Evolutionary conservation across 2,888 invertebrate species (phyloP).

Genomic region (Melinaea marsaeus): DNA sequence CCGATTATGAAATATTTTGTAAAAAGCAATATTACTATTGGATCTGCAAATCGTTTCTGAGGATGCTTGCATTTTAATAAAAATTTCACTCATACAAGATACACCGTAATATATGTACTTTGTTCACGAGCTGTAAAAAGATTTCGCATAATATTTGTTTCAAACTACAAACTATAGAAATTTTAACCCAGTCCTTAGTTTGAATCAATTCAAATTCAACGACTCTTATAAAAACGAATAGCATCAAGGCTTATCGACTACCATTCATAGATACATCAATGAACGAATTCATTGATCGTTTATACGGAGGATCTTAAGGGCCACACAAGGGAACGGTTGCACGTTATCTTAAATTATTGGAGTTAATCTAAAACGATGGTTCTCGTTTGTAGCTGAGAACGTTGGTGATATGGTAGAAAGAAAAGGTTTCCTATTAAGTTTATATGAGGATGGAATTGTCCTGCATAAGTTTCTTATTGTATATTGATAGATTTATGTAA

Average conservation of each 20-base stretch:
- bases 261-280: constrained; percentile 8
- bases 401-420: constrained; percentile 1
- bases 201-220: background rate
- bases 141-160: too few species aligned
- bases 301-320: background rate
- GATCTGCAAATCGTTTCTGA: too few species aligned
- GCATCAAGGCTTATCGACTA: background rate
- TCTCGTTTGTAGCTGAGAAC: constrained; percentile 6
- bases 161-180: too few species aligned
- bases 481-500: background rate
- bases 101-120: too few species aligned
- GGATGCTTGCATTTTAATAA: too few species aligned
- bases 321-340: constrained; percentile 14
- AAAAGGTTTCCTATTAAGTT: constrained; percentile 1
- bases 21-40: too few species aligned
- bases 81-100: too few species aligned
- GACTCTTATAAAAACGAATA: background rate
- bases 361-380: constrained; percentile 23
- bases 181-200: too few species aligned
- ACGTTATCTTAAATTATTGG: constrained; percentile 20
- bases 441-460: background rate
- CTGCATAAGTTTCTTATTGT: background rate
- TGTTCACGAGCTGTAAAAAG: too few species aligned
- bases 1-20: too few species aligned
- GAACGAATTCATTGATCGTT: constrained; percentile 5